A percentile compares a stretch with the other conserved stretches of the same genome.
phyloP scores from a whole-genome alignment of 2,888 invertebrate species.

The Biston betularia region DNA sequence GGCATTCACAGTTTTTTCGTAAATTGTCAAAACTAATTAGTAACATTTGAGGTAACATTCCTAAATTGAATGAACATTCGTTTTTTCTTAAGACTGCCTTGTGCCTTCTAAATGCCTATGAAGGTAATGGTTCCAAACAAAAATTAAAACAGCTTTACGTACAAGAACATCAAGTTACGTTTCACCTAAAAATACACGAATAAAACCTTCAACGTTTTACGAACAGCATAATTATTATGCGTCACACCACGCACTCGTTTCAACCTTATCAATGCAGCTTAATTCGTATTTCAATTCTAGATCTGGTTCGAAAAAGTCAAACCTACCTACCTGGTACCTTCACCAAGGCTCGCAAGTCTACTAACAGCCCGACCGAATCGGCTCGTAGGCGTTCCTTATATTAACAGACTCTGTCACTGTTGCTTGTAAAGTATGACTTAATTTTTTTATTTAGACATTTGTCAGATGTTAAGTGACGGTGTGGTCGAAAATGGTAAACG shows the following conservation, averaged over 20 bases:
- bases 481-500: too few relatives aligned
- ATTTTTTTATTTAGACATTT: too few relatives aligned
- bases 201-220: constrained; percentile 1
- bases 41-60: too few relatives aligned
- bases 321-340: constrained; percentile 26
- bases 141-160: neutral
- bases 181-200: neutral
- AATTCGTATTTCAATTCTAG: constrained; percentile 14
- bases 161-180: neutral
- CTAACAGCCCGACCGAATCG: neutral
- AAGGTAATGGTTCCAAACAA: neutral
- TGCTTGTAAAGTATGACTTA: too few relatives aligned
- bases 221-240: neutral
- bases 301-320: constrained; percentile 18
- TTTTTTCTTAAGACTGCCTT: neutral
- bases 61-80: too few relatives aligned
- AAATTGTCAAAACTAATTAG: too few relatives aligned
- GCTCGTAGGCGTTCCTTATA: constrained; percentile 14
- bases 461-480: too few relatives aligned
- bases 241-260: constrained; percentile 14
- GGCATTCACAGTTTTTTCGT: too few relatives aligned
- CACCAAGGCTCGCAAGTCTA: constrained; percentile 11
- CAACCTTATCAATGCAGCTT: constrained; percentile 15
- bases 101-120: neutral
- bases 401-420: too few relatives aligned